These are phyloP conservation scores for Drosophila miranda DNA, from an alignment of 1,140 invertebrate genomes.

Conservation along the genomic window DNA sequence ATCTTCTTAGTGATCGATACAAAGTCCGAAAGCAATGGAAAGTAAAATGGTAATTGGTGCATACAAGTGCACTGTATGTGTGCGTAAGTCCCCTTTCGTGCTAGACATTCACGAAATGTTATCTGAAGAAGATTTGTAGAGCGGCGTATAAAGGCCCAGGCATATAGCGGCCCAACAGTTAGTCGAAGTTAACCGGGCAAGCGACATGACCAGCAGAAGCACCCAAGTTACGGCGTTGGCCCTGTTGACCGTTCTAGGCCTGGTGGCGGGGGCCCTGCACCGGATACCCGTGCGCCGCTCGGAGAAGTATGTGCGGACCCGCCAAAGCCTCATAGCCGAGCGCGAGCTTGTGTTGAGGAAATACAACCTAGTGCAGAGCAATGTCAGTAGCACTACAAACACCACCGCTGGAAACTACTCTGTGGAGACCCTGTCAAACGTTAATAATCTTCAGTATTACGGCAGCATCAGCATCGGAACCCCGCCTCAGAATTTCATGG, in stretches of 20 bases:
- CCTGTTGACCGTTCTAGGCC: slow-evolving; percentile 6
- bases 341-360: slow-evolving; percentile 8
- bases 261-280: slow-evolving; percentile 1
- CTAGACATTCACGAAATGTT: too few species aligned
- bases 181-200: slow-evolving; percentile 3
- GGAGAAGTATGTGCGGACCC: slow-evolving; percentile 6
- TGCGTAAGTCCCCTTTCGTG: too few species aligned
- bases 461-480: slow-evolving; percentile 96
- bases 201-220: slow-evolving; percentile 12
- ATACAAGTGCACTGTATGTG: too few species aligned
- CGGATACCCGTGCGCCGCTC: slow-evolving; percentile 27
- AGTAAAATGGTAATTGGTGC: too few species aligned
- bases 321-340: slow-evolving; percentile 6
- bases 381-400: too few species aligned
- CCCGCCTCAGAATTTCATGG: slow-evolving; percentile 95
- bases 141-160: too few species aligned
- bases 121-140: too few species aligned
- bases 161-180: slow-evolving; percentile 2
- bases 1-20: too few species aligned
- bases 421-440: slow-evolving; percentile 21
- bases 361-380: slow-evolving; percentile 6
- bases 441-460: slow-evolving; percentile 93
- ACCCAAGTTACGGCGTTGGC: not conserved
- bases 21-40: too few species aligned
- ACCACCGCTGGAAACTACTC: slow-evolving; percentile 2